A percentile compares a stretch with the other conserved stretches of the same genome.
These are phyloP conservation scores for Sesia bembeciformis DNA, from an alignment of 2,888 invertebrate genomes.

Conservation along the genomic window DNA sequence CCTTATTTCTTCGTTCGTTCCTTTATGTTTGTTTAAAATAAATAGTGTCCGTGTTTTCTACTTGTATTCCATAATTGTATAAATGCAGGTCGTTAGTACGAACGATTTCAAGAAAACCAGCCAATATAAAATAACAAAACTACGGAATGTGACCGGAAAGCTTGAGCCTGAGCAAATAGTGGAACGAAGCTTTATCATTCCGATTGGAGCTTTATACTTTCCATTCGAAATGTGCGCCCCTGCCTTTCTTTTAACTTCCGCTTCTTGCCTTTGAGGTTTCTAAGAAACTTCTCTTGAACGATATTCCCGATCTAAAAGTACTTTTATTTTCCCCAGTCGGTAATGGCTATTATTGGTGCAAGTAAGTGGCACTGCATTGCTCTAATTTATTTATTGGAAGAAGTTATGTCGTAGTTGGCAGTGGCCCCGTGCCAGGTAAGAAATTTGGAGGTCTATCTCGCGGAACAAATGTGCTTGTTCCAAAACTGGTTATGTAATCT, in stretches of 20 bases:
- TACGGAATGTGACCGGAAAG: conserved; percentile 2
- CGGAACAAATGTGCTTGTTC: too few species aligned
- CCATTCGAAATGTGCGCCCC: conserved; percentile 42
- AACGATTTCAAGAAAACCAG: background rate
- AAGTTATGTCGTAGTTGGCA: background rate
- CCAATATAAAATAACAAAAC: conserved; percentile 10
- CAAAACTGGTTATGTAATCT: too few species aligned
- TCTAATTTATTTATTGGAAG: background rate
- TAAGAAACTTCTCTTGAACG: conserved; percentile 6
- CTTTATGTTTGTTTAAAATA: too few species aligned
- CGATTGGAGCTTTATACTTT: conserved; percentile 45
- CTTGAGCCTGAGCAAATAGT: conserved; percentile 25
- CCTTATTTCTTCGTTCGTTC: too few species aligned
- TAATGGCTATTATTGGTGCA: background rate
- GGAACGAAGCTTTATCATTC: conserved; percentile 36
- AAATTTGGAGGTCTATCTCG: background rate
- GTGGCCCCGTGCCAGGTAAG: background rate
- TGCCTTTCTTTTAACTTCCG: conserved; percentile 55
- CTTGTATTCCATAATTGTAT: too few species aligned
- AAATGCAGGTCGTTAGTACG: too few species aligned
- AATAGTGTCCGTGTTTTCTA: too few species aligned
- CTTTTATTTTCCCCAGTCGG: background rate
- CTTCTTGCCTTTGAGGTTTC: conserved; percentile 53
- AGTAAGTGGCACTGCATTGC: background rate
- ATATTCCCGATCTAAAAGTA: background rate